phyloP scores from a whole-genome alignment of 2,113 vertebrate species.

The Thoracochromis brauschi region DNA sequence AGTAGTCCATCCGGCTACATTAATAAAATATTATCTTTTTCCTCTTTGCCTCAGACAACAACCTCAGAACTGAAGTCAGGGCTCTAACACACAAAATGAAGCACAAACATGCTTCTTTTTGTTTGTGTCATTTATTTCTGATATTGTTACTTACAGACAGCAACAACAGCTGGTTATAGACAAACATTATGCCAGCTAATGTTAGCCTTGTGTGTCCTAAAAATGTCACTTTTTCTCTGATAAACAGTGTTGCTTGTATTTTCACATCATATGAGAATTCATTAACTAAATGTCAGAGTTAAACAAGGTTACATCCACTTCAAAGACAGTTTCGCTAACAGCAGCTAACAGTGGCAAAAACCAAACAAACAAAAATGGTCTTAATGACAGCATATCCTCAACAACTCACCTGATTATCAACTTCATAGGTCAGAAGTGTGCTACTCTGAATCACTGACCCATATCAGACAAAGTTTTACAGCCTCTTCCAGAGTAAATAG shows the following conservation, averaged over 20 bases:
- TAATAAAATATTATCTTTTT: not conserved
- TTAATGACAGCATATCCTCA: fast-evolving
- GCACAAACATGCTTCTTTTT: not conserved
- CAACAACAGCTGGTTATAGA: not conserved
- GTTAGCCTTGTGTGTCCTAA: not conserved
- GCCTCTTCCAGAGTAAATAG: not conserved
- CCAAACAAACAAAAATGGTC: not conserved
- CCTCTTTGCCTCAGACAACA: not conserved
- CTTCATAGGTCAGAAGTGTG: not conserved
- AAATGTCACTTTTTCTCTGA: not conserved
- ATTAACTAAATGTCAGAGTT: not conserved
- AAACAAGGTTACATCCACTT: not conserved
- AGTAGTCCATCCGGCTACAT: not conserved
- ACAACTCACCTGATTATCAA: not conserved
- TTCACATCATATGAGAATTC: not conserved
- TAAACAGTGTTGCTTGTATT: not conserved
- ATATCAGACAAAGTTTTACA: not conserved
- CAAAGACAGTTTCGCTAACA: not conserved
- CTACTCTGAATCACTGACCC: not conserved
- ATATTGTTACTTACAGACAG: not conserved
- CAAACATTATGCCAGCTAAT: not conserved
- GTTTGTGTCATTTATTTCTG: not conserved
- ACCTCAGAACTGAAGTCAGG: not conserved
- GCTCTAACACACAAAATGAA: fast-evolving
- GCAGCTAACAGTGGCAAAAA: not conserved